Evolutionary conservation across 1,140 invertebrate genomes (phyloP), one percentile per base, ranked within the genome.

Genomic region (Micrasema longulum): DNA sequence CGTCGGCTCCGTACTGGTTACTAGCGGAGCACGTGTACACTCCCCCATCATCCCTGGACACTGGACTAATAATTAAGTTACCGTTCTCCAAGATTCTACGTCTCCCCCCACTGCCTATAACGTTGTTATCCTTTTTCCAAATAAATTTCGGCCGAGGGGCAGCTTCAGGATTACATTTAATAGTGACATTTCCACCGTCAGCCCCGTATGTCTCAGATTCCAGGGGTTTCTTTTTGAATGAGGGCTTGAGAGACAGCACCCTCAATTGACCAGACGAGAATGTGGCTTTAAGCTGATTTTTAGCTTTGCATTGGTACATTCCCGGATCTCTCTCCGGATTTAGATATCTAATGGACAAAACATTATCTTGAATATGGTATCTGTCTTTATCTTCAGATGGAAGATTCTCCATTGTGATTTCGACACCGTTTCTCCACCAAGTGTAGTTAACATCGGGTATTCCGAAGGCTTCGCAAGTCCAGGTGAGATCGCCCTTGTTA

Each of bases 291-390:
- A 97, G 84, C 64, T 95, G 91, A 88, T 99, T 99, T 71, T 84
- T 89, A 0, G 96, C 97, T 78, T 90, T 87, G 82, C 97, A 99
- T 78, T 98, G 96, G 82, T 96, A 99, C 94, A 98, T 97, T n/a
- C 93, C 97, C 68, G 92, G 89, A 85, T 99, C 97, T 77, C 89
- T 86, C 71, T 92, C 89, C 65, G 90, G 87, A 80, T 94, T 88
- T 14, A 97, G 81, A 76, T 90, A 87, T 73, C 88, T 89, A 43
- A 98, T 97, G 35, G 90, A 94, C 14, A 98, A 79, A 5, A 96
- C 91, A 87, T 97, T 97, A 76, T 96, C 94, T 78, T 92, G 91
- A 76, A 97, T 92, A 1, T 87, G 81, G 80, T 94, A 96, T 43
- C 94, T 85, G 76, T 91, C 90, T 64, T 87, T 87, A 78, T 95